These are phyloP conservation scores for Scolanthus callimorphus DNA, from an alignment of 92 coral and sea anemone species.

Conservation along the genomic window DNA sequence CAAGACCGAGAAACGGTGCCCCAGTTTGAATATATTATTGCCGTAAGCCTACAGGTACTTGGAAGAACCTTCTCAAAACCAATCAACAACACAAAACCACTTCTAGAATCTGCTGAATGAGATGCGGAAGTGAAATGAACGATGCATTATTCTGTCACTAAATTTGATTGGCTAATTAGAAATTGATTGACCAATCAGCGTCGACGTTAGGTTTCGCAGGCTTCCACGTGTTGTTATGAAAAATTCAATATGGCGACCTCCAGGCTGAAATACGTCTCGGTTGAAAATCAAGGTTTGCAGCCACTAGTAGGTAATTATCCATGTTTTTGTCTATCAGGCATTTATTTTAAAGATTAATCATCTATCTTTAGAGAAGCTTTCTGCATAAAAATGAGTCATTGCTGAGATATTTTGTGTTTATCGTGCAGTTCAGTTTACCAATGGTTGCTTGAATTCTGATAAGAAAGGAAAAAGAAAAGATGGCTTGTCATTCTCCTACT, in stretches of 20 bases:
- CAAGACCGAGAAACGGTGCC: neutral
- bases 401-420: too few species aligned
- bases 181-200: constrained; percentile 31
- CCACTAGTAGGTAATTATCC: constrained; percentile 63
- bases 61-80: neutral
- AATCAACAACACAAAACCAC: neutral
- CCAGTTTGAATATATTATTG: constrained; percentile 9
- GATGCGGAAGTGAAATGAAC: constrained; percentile 1
- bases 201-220: neutral
- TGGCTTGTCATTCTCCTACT: constrained; percentile 48
- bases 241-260: constrained; percentile 77
- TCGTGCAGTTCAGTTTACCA: constrained; percentile 79
- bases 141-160: neutral
- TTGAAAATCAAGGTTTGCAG: constrained; percentile 29
- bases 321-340: too few species aligned
- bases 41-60: constrained; percentile 27
- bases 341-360: too few species aligned
- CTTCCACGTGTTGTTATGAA: constrained; percentile 1
- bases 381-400: too few species aligned
- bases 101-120: neutral
- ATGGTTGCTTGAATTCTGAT: constrained; percentile 45
- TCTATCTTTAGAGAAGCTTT: too few species aligned
- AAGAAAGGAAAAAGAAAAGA: constrained; percentile 35
- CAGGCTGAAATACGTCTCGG: constrained; percentile 37
- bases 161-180: constrained; percentile 46